Conservation (phyloP, 1,140 invertebrate species). For the Bombus waltoni region DNA sequence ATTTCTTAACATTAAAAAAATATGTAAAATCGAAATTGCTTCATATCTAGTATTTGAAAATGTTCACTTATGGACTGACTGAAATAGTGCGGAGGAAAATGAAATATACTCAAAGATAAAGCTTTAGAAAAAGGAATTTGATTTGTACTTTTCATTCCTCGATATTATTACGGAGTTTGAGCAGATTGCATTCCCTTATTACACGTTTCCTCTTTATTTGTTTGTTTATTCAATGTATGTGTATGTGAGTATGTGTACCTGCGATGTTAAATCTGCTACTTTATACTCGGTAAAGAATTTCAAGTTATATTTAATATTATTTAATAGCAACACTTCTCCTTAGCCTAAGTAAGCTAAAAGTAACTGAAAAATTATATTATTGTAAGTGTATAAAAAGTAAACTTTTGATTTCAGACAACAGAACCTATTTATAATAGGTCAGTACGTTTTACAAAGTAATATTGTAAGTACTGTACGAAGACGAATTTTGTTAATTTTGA, state of each 20-base stretch:
- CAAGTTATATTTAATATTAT: slow-evolving; percentile 59
- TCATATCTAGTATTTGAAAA: slow-evolving; percentile 19
- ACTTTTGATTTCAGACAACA: slow-evolving; percentile 74
- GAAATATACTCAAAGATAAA: slow-evolving; percentile 42
- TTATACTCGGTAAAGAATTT: slow-evolving; percentile 53
- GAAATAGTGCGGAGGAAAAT: slow-evolving; percentile 37
- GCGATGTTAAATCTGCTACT: slow-evolving; percentile 54
- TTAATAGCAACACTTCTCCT: slow-evolving; percentile 62
- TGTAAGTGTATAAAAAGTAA: slow-evolving; percentile 73
- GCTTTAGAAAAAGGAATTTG: slow-evolving; percentile 51
- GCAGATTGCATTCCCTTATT: slow-evolving; percentile 68
- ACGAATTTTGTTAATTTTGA: slow-evolving; percentile 68
- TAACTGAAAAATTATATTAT: slow-evolving; percentile 70
- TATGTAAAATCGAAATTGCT: slow-evolving; percentile 22
- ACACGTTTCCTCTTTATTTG: slow-evolving; percentile 52
- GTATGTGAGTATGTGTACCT: slow-evolving; percentile 26
- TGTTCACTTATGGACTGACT: slow-evolving; percentile 1
- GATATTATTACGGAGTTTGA: slow-evolving; percentile 61
- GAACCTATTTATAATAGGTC: slow-evolving; percentile 74
- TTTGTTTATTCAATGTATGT: slow-evolving; percentile 41
- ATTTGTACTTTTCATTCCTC: slow-evolving; percentile 73
- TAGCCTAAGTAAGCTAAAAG: slow-evolving; percentile 59
- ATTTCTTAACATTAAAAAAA: slow-evolving; percentile 13
- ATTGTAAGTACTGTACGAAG: slow-evolving; percentile 55
- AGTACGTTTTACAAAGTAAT: slow-evolving; percentile 71